These are phyloP conservation scores for Ophiothrix spiculata DNA, from an alignment of 35 echinoderm and acorn worm species.

Conservation along the genomic window DNA sequence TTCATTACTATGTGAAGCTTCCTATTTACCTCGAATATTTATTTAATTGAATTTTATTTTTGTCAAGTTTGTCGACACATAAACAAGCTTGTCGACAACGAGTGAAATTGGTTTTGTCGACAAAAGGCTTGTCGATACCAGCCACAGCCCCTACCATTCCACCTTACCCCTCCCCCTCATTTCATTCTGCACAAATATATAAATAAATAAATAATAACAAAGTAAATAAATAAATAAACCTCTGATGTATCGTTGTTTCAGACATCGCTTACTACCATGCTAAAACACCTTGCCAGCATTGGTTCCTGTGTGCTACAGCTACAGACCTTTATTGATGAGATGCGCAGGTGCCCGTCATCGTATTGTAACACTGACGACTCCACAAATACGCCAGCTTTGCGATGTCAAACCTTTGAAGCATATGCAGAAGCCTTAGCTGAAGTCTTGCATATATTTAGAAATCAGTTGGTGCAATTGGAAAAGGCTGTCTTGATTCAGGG, in stretches of 20 bases:
- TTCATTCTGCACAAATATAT: background rate
- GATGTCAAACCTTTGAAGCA: slow-evolving; percentile 61
- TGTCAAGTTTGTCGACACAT: background rate
- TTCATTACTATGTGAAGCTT: no score
- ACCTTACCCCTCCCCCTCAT: background rate
- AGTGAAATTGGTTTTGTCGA: no score
- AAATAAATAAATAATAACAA: background rate
- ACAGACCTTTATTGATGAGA: slow-evolving; percentile 24
- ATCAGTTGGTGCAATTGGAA: slow-evolving; percentile 38
- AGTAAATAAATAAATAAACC: background rate
- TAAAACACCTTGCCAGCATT: slow-evolving; percentile 15
- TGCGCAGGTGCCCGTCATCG: slow-evolving; percentile 6
- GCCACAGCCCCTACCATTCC: no score
- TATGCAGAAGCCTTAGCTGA: slow-evolving; percentile 58
- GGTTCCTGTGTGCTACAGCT: slow-evolving; percentile 10
- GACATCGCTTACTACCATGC: slow-evolving; percentile 21
- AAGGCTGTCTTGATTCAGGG: slow-evolving; percentile 67
- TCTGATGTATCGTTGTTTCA: background rate
- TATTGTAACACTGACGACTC: slow-evolving; percentile 4
- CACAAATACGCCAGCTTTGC: background rate
- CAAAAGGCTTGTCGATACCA: no score
- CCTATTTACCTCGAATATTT: no score
- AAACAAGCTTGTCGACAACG: background rate
- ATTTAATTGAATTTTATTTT: no score
- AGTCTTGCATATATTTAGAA: slow-evolving; percentile 53